Percentiles rank a stretch among this genome's conserved stretches.
phyloP scores from a whole-genome alignment of 2,888 invertebrate genomes.

The Mactromeris polynyma region DNA sequence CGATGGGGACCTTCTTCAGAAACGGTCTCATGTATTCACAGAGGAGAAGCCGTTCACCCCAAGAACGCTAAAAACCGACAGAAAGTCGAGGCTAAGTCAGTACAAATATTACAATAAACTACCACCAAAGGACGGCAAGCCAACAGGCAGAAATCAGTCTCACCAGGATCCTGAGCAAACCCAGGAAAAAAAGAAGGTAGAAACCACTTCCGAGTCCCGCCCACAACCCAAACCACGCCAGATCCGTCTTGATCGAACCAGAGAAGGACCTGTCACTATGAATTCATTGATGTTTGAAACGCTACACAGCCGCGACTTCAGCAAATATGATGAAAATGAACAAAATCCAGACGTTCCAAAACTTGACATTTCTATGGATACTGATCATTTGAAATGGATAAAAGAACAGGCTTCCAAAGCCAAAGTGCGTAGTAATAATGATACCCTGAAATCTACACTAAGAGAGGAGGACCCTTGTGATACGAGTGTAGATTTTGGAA shows the following conservation, averaged over 20 bases:
- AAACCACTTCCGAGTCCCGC: conserved; percentile 33
- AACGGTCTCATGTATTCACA: conserved; percentile 83
- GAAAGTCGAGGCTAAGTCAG: conserved; percentile 82
- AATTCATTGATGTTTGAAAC: conserved; percentile 82
- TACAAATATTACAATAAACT: conserved; percentile 85
- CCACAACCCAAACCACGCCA: conserved; percentile 72
- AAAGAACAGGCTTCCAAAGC: conserved; percentile 81
- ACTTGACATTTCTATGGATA: conserved; percentile 85
- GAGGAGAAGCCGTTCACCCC: conserved; percentile 86
- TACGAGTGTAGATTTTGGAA: conserved; percentile 69
- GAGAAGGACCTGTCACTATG: conserved; percentile 69
- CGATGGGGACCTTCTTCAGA: conserved; percentile 84
- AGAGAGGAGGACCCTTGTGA: conserved; percentile 65
- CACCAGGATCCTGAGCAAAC: conserved; percentile 36
- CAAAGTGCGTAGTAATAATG: conserved; percentile 72
- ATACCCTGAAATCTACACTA: conserved; percentile 68
- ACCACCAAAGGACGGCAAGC: conserved; percentile 65
- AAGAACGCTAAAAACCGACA: conserved; percentile 83
- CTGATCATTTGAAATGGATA: conserved; percentile 85
- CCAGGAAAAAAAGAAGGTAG: conserved; percentile 39
- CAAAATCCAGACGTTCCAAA: conserved; percentile 80
- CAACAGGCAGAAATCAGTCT: conserved; percentile 35
- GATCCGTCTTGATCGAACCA: conserved; percentile 61
- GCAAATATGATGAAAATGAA: conserved; percentile 61
- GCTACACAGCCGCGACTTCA: conserved; percentile 83